phyloP scores from a whole-genome alignment of 2,888 invertebrate species.

The Myathropa florea region DNA sequence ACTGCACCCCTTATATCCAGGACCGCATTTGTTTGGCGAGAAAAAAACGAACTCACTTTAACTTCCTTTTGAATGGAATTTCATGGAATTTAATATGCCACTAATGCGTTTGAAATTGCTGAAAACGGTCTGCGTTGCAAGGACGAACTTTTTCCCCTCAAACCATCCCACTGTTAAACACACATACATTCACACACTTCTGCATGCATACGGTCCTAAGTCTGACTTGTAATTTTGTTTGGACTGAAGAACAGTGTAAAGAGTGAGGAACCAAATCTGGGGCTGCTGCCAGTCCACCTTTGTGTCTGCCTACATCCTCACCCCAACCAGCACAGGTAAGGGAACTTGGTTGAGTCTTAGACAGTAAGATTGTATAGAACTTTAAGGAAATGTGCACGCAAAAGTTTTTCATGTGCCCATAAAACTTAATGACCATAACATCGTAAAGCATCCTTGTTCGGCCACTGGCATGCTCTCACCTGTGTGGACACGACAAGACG shows the following conservation, averaged over 20 bases:
- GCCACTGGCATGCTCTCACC: conserved; percentile 37
- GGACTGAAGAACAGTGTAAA: not conserved
- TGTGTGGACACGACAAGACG: conserved; percentile 32
- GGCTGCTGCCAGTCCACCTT: not conserved
- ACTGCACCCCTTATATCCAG: conserved; percentile 39
- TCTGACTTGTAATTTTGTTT: conserved; percentile 41
- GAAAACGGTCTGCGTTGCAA: conserved; percentile 43
- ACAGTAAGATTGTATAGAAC: conserved; percentile 14
- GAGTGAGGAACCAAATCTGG: conserved; percentile 6
- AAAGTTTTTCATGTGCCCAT: conserved; percentile 61
- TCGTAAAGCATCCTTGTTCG: conserved; percentile 58
- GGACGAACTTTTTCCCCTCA: conserved; percentile 50
- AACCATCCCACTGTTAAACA: not conserved
- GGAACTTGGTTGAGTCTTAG: not conserved
- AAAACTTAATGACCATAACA: conserved; percentile 70
- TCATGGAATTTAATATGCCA: conserved; percentile 61
- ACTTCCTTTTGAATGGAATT: conserved; percentile 42
- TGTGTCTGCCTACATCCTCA: not conserved
- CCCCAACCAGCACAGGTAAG: not conserved
- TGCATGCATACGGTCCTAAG: not conserved
- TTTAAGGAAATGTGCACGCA: conserved; percentile 48
- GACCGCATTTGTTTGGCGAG: conserved; percentile 31
- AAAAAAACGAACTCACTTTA: conserved; percentile 33
- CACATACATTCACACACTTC: not conserved
- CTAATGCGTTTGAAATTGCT: conserved; percentile 62